Conservation (phyloP, 2,888 invertebrate species). For the Bombylius discolor region DNA sequence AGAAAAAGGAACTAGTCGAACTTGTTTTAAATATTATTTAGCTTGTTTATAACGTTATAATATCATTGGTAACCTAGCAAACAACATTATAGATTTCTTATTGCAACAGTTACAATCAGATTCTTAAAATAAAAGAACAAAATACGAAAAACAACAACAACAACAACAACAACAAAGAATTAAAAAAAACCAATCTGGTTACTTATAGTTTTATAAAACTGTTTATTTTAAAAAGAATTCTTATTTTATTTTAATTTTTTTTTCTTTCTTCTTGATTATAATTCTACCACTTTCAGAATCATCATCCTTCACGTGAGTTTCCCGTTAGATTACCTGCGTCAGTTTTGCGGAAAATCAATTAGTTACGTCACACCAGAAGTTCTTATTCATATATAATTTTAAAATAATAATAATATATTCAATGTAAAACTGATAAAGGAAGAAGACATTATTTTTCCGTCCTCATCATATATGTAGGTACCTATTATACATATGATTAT, state of each 20-base stretch:
- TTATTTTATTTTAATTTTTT: too few relatives aligned
- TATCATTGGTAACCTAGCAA: background rate
- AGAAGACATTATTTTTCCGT: background rate
- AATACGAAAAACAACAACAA: too few relatives aligned
- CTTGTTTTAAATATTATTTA: background rate
- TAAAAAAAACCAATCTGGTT: too few relatives aligned
- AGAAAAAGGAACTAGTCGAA: background rate
- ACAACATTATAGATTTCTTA: background rate
- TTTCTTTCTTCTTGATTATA: too few relatives aligned
- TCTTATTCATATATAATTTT: background rate
- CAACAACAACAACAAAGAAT: too few relatives aligned
- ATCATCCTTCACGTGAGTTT: background rate
- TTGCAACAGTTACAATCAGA: background rate
- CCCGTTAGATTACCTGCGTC: constrained; percentile 3
- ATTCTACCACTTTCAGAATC: too few relatives aligned
- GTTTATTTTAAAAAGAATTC: too few relatives aligned
- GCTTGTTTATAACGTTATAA: background rate
- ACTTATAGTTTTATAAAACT: too few relatives aligned
- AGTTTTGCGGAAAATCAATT: constrained; percentile 2
- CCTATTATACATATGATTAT: background rate
- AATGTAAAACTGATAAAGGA: background rate
- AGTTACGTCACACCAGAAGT: background rate
- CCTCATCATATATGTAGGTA: too few relatives aligned
- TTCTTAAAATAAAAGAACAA: background rate
- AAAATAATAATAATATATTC: too few relatives aligned